Conservation (phyloP, 2,888 invertebrate species). For the Acleris holmiana region DNA sequence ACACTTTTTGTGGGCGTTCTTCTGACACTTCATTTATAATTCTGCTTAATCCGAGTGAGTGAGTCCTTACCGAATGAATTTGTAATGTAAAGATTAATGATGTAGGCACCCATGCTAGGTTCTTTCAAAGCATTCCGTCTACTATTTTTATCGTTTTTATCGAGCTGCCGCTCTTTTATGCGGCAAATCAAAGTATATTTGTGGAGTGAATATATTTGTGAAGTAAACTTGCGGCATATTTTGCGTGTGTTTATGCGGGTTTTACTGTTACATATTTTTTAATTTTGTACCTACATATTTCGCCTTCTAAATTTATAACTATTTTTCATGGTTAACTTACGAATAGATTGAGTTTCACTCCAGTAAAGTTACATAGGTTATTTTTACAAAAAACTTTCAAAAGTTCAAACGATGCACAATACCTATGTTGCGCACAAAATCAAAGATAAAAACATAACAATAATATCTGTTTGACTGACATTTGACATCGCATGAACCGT, state of each 20-base stretch:
- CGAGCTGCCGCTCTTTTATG: conserved; percentile 55
- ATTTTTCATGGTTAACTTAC: too few relatives aligned
- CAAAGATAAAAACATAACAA: too few relatives aligned
- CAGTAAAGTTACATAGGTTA: too few relatives aligned
- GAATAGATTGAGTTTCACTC: too few relatives aligned
- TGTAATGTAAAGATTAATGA: conserved; percentile 82
- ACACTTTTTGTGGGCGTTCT: conserved; percentile 73
- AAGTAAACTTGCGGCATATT: conserved; percentile 1
- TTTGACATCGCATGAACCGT: too few relatives aligned
- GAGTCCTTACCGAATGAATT: conserved; percentile 82
- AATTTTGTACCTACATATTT: background rate
- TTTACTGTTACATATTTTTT: background rate
- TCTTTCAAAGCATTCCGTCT: conserved; percentile 59
- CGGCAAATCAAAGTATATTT: conserved; percentile 38
- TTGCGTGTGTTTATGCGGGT: background rate
- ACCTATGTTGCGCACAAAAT: too few relatives aligned
- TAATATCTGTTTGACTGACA: too few relatives aligned
- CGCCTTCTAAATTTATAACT: too few relatives aligned
- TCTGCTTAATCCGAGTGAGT: conserved; percentile 80
- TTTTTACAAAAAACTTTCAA: too few relatives aligned
- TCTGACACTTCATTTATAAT: conserved; percentile 83
- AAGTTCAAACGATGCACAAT: too few relatives aligned
- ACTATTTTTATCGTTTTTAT: conserved; percentile 65
- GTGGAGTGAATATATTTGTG: conserved; percentile 36
- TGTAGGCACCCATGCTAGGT: conserved; percentile 53